These are phyloP conservation scores for Vesta saturnalis DNA, from an alignment of 2,888 invertebrate genomes.

Conservation along the genomic window DNA sequence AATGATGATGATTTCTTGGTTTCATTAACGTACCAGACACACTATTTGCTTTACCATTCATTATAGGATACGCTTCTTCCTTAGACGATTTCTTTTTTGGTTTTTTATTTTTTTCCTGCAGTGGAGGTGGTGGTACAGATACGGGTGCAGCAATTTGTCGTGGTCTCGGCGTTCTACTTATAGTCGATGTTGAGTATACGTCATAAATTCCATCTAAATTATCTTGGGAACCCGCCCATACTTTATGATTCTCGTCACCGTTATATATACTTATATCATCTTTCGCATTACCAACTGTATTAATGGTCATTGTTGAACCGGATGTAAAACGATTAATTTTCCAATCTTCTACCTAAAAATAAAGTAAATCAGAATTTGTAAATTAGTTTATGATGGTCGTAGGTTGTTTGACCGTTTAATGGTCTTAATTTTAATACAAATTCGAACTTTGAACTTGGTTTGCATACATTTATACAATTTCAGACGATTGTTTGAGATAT, in stretches of 20 bases:
- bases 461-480: not conserved
- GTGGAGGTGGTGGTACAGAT: slow-evolving; percentile 83
- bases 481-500: no score
- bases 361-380: not conserved
- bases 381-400: not conserved
- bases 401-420: not conserved
- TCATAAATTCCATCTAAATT: slow-evolving; percentile 79
- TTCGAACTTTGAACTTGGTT: not conserved
- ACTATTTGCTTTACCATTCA: slow-evolving; percentile 63
- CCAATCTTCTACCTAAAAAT: slow-evolving; percentile 67
- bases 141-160: slow-evolving; percentile 83
- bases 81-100: slow-evolving; percentile 68
- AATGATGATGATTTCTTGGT: slow-evolving; percentile 56
- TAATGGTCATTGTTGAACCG: slow-evolving; percentile 70
- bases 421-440: not conserved
- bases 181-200: slow-evolving; percentile 67
- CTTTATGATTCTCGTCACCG: slow-evolving; percentile 93
- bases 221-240: slow-evolving; percentile 87
- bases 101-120: slow-evolving; percentile 72
- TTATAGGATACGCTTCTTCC: slow-evolving; percentile 69
- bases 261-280: slow-evolving; percentile 88
- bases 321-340: slow-evolving; percentile 64
- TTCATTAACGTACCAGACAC: slow-evolving; percentile 62
- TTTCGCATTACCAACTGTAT: slow-evolving; percentile 68
- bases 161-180: slow-evolving; percentile 76